Evolutionary conservation across 2,797 vertebrate species (phyloP), one percentile per base, ranked within the genome.

Genomic region (Lepus townsendii): DNA sequence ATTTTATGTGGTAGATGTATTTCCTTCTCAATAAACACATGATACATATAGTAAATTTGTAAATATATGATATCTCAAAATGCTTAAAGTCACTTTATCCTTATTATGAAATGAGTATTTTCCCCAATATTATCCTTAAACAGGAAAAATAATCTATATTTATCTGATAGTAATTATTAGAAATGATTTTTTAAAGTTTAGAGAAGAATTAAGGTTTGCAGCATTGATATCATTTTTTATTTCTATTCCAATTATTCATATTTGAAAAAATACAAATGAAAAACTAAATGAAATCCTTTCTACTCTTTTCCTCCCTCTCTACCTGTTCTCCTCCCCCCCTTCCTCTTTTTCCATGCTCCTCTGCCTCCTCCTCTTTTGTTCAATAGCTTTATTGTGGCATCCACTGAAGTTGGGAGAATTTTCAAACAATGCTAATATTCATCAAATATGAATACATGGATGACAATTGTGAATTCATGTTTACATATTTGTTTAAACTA

Each of bases 401-500:
- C 93, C 32, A 4, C 32, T 75, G 22, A 52, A 92, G 3, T 27
- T 1, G 1, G 54, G 13, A 93, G 22, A 14, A 76, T 66, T 96
- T 92, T 78, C 4, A 26, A 73, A 94, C 42, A 47, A 82, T 60
- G 42, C 42, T 47, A 47, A 20, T 69, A 54, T 66, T 87, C 88
- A 90, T 54, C 13, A 60, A 85, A 42, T 82, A 17, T 78, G 24
- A 17, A 9, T 52, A 42, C 24, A 24, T 30, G 1, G 10, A 26
- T 90, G 22, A 50, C 22, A 72, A 93, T n/a, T 77, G 2, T 83
- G 26, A 50, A 20, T 79, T 79, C 80, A 60, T 86, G 92, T 78
- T 84, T 80, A 87, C 47, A 38, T 85, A 84, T 7, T 66, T 8
- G 84, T 71, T 89, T 72, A 91, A 42, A 62, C 92, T 66, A 76